Evolutionary conservation across 1,140 invertebrate species (phyloP).

Genomic region (Neuroterus valhalla): DNA sequence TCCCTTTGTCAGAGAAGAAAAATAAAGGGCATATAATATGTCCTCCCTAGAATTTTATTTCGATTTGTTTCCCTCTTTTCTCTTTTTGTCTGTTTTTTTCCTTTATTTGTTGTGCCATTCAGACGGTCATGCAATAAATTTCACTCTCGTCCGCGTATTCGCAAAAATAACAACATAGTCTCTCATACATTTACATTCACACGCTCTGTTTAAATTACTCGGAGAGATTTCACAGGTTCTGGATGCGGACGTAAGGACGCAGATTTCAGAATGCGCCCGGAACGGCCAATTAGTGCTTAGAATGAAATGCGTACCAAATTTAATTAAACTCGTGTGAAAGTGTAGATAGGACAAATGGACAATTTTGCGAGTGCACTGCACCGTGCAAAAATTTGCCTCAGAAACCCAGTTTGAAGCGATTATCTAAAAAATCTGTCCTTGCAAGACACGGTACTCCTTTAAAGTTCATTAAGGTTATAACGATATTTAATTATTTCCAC

Average conservation of each 20-base stretch:
- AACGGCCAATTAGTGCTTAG: conserved; percentile 15
- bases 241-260: not conserved
- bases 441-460: too few species aligned
- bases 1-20: not conserved
- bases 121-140: not conserved
- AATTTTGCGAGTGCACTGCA: not conserved
- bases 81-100: not conserved
- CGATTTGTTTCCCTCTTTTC: not conserved
- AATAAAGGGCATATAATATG: not conserved
- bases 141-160: not conserved
- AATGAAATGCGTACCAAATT: conserved; percentile 26
- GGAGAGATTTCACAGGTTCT: conserved; percentile 6
- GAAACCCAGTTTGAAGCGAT: not conserved
- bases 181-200: conserved; percentile 10
- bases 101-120: not conserved
- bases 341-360: not conserved
- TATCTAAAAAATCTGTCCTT: too few species aligned
- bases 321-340: conserved; percentile 11
- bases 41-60: conserved; percentile 1
- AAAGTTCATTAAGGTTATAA: too few species aligned
- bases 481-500: too few species aligned
- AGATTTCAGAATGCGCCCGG: not conserved
- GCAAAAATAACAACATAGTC: not conserved
- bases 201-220: conserved; percentile 8
- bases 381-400: not conserved